Conservation (phyloP, 1,140 invertebrate species). For the Wasmannia auropunctata region DNA sequence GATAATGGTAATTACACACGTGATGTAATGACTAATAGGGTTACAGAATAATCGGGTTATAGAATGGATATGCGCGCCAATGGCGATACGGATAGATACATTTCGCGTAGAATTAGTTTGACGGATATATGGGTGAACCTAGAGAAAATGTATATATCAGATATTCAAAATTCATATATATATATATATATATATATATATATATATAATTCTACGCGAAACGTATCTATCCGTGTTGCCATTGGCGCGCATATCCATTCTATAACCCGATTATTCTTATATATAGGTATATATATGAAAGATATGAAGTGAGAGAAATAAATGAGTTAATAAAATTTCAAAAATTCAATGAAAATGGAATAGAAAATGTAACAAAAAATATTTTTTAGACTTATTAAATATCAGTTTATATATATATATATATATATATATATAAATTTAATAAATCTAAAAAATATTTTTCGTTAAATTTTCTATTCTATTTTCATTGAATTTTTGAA, state of each 20-base stretch:
- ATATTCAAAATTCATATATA: background rate
- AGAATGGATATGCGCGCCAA: background rate
- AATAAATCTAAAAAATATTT: background rate
- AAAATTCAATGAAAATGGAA: background rate
- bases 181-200: too few relatives aligned
- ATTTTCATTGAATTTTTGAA: background rate
- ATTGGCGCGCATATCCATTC: background rate
- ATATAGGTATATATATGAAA: too few relatives aligned
- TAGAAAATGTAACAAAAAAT: background rate
- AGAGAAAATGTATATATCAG: background rate
- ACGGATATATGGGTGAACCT: background rate
- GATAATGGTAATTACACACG: constrained; percentile 18
- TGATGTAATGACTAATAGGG: constrained; percentile 34
- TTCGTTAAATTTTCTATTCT: background rate
- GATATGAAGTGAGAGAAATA: background rate
- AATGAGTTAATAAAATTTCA: background rate
- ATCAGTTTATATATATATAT: too few relatives aligned
- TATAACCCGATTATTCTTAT: constrained; percentile 28
- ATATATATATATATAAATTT: too few relatives aligned
- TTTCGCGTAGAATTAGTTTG: background rate
- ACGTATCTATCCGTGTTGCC: background rate
- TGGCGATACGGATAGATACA: background rate
- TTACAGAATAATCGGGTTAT: constrained; percentile 34
- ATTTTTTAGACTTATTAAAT: background rate
- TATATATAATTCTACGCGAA: background rate